These are phyloP conservation scores for Zaprionus tsacasi DNA, from an alignment of 1,140 invertebrate genomes.

Conservation along the genomic window DNA sequence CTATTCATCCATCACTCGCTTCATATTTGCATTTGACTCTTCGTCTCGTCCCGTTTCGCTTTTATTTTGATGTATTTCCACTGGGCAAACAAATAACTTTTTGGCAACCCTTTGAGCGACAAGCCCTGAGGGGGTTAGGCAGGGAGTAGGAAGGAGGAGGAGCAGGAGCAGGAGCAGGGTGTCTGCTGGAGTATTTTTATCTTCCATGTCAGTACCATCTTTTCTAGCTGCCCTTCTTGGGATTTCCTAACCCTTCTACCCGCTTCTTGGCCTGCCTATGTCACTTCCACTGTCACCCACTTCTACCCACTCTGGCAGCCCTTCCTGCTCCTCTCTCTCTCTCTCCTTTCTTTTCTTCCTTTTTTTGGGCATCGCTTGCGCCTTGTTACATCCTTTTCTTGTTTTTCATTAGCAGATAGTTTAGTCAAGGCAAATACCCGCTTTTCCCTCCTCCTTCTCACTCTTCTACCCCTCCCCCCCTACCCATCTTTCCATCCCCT, in stretches of 20 bases:
- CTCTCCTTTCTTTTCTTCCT: background rate
- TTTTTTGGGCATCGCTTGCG: slow-evolving; percentile 6
- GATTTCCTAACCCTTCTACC: background rate
- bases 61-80: slow-evolving; percentile 79
- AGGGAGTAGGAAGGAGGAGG: background rate
- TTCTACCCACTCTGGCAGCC: background rate
- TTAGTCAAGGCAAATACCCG: slow-evolving; percentile 43
- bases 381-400: slow-evolving; percentile 38
- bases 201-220: background rate
- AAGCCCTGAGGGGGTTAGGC: background rate
- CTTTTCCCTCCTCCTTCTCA: background rate
- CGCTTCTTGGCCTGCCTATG: background rate
- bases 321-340: background rate
- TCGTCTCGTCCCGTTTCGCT: slow-evolving; percentile 54
- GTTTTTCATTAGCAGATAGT: slow-evolving; percentile 76
- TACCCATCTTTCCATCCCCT: slow-evolving; percentile 34
- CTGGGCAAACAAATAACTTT: slow-evolving; percentile 63
- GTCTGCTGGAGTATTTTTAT: background rate
- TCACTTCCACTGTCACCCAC: background rate
- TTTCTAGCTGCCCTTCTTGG: background rate
- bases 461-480: no score
- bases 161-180: background rate
- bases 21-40: slow-evolving; percentile 70
- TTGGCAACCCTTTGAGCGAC: slow-evolving; percentile 39
- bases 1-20: slow-evolving; percentile 32